Conservation (phyloP, 1,140 invertebrate genomes). For the Kradibia gibbosae region DNA sequence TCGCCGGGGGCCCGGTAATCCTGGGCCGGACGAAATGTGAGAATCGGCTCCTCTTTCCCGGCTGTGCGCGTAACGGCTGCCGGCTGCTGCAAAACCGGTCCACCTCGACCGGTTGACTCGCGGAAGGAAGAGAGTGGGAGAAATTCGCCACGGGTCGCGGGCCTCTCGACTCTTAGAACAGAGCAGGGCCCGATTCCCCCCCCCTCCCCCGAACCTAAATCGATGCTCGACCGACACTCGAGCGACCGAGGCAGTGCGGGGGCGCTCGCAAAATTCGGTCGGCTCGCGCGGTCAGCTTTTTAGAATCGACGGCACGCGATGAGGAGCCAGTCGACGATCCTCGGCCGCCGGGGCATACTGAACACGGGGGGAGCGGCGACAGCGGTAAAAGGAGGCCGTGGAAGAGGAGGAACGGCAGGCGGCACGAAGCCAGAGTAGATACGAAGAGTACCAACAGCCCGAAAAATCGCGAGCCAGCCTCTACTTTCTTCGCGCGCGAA, state of each 20-base stretch:
- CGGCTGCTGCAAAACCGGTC: conserved; percentile 30
- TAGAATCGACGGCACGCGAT: conserved; percentile 47
- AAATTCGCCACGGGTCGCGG: too few species aligned
- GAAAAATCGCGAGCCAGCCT: too few species aligned
- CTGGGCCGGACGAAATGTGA: conserved; percentile 17
- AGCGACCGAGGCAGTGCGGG: too few species aligned
- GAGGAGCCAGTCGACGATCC: conserved; percentile 48
- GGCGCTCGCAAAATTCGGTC: conserved; percentile 25
- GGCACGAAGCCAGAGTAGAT: too few species aligned
- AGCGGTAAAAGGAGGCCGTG: neutral
- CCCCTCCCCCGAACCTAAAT: too few species aligned
- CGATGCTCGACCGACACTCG: too few species aligned
- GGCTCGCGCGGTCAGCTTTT: conserved; percentile 37
- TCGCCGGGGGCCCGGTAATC: neutral
- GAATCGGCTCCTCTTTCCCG: conserved; percentile 19
- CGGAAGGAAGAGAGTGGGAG: conserved; percentile 28
- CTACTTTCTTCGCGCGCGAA: too few species aligned
- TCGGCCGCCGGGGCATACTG: neutral
- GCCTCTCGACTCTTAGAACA: too few species aligned
- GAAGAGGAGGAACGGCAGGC: neutral
- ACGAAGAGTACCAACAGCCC: too few species aligned
- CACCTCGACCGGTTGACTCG: neutral
- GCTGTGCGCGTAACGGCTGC: conserved; percentile 22
- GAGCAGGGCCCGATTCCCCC: too few species aligned
- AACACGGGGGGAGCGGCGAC: neutral